Base-by-base conservation (phyloP, 2,113 vertebrate genomes). In the Beaufortia kweichowensis region DNA sequence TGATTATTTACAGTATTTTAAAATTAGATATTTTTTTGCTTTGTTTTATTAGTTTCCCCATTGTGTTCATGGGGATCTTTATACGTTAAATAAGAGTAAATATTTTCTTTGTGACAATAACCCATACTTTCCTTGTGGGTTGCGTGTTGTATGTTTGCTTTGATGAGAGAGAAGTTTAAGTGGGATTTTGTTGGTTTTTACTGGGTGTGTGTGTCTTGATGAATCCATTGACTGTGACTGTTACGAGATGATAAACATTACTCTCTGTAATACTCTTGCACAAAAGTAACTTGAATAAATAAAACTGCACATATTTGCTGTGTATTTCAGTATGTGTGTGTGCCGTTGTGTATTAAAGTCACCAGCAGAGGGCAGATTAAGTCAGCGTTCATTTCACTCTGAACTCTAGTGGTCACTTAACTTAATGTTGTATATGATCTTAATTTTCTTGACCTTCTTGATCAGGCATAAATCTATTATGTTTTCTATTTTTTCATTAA, bases 281-380 rank as follows among this genome's bases (percentile, higher is more conserved):
- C 48, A 73, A 79, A 59, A 57, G 6, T 5, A 53, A 55, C 6
- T 35, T 28, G 24, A 78, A 65, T 66, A 64, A 41, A 67, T 55
- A 26, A 41, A 29, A 39, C 56, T 61, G 39, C n/a, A 15, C 29
- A 57, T 24, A 39, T 68, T 53, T 74, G 39, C 6, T 55, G 55
- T 12, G 43, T 79, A 50, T 60, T 66, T 17, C 17, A 43, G 0
- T 48, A 17, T 43, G 21, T 41, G 10, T n/a, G 60, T 33, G 62
- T 12, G 15, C 14, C 26, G 28, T 2, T 56, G 28, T 59, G 33
- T 39, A 59, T 41, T 0, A 17, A 78, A 23, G 23, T 9, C n/a
- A 29, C 57, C 57, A 53, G 56, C 29, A 78, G 76, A 70, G 28
- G 57, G 66, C 76, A 78, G 59, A n/a, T n/a, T n/a, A n/a, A 68